phyloP scores from a whole-genome alignment of 2,888 invertebrate species.

The Leptopilina drosophilae region DNA sequence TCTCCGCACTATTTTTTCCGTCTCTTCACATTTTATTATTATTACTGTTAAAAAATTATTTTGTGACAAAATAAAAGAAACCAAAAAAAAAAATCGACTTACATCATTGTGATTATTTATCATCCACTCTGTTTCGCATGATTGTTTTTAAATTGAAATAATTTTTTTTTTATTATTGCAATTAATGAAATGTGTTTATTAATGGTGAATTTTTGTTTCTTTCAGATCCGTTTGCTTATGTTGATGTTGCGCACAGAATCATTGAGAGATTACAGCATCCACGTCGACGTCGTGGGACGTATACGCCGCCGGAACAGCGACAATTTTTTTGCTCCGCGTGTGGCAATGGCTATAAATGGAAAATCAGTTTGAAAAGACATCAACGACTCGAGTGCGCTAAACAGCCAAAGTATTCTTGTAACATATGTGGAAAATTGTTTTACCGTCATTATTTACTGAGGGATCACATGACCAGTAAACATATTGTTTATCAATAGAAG shows the following conservation, averaged over 20 bases:
- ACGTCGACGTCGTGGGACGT: constrained; percentile 50
- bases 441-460: constrained; percentile 78
- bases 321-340: constrained; percentile 75
- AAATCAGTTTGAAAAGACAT: constrained; percentile 74
- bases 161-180: neutral
- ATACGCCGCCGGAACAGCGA: constrained; percentile 57
- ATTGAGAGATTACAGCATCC: neutral
- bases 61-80: no score
- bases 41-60: no score
- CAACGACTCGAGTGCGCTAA: constrained; percentile 75
- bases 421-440: constrained; percentile 72
- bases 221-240: constrained; percentile 50
- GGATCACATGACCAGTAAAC: constrained; percentile 75
- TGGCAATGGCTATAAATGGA: constrained; percentile 75
- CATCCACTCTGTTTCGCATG: no score
- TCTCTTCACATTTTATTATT: no score
- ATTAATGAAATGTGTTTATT: neutral
- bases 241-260: constrained; percentile 48
- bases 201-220: constrained; percentile 33
- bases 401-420: constrained; percentile 71
- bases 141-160: no score
- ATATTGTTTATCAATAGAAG: constrained; percentile 54
- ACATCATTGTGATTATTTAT: no score
- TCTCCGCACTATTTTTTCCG: no score
- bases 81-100: no score